Base-by-base conservation (phyloP, 2,113 vertebrate genomes). In the Caloenas nicobarica region DNA sequence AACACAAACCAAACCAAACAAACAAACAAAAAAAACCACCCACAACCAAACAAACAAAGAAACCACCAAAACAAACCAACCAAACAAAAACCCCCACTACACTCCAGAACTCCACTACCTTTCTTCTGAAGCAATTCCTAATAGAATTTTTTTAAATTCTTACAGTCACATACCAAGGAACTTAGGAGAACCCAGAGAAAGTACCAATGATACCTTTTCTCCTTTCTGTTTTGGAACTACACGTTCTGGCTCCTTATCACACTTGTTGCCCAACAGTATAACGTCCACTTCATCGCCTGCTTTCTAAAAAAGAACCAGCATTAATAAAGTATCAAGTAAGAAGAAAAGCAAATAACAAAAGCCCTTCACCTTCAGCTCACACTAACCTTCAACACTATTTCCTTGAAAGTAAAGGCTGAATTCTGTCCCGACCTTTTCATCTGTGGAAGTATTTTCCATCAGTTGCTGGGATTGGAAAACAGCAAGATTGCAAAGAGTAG, bases 231-330 rank as follows among this genome's bases (percentile, higher is more conserved):
- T 97, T 86, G 98, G 93, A 95, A 98, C 92, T 51, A 96, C 94
- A 71, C 97, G 97, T 96, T 98, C 97, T 72, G 95, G 89, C 82
- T 98, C 97, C 94, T 96, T 97, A 96, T 98, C 98, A 86, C 98
- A 98, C 93, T 98, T 98, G 96, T 98, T 98, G 86, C 98, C 98
- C 96, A 98, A 81, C 90, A 98, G 95, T 95, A 98, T 71, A 85
- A 98, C 48, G n/a, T 98, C 98, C 77, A 98, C 97, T 85, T 98
- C 97, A 72, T 98, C 97, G 82, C 97, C 97, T 78, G 97, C 96
- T 97, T 98, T 97, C 97, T 98, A 81, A 94, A 97, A 96, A 73
- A 97, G 83, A 96, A 94, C 62, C 79, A 95, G 72, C 62, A 92
- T 96, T 95, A 97, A 3, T 86, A 93, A 73, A 18, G 38, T 46